phyloP scores from a whole-genome alignment of 2,888 invertebrate genomes.

The Leistus spinibarbis region DNA sequence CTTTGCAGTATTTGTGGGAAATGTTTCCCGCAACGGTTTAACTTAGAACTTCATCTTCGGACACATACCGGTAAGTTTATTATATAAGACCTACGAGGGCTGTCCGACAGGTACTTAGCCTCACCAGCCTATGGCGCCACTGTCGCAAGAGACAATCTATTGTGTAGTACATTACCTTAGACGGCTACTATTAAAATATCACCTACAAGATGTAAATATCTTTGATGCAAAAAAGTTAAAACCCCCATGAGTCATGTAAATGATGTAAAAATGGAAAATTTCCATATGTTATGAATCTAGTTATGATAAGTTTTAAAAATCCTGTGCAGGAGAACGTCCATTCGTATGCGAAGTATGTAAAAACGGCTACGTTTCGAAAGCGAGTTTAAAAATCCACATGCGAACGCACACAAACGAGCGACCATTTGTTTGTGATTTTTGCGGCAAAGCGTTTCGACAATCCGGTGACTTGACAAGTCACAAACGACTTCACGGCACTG shows the following conservation, averaged over 20 bases:
- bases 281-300: no score
- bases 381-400: slow-evolving; percentile 59
- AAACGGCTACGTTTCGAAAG: slow-evolving; percentile 58
- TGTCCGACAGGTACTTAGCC: no score
- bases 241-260: no score
- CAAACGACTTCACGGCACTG: slow-evolving; percentile 57
- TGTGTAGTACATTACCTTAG: no score
- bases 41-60: slow-evolving; percentile 56
- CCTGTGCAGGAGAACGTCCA: slow-evolving; percentile 55
- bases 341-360: slow-evolving; percentile 57
- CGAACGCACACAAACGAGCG: slow-evolving; percentile 58
- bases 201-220: no score
- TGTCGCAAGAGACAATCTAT: no score
- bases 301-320: no score
- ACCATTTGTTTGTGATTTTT: slow-evolving; percentile 58
- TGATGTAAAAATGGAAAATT: no score
- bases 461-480: slow-evolving; percentile 58
- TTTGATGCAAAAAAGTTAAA: no score
- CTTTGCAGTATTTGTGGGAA: slow-evolving; percentile 57
- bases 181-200: neutral
- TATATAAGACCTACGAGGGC: neutral
- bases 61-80: slow-evolving; percentile 54
- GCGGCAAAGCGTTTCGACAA: slow-evolving; percentile 58
- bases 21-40: slow-evolving; percentile 57
- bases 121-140: no score